These are phyloP conservation scores for Paramisgurnus dabryanus DNA, from an alignment of 2,113 vertebrate genomes.

Conservation along the genomic window DNA sequence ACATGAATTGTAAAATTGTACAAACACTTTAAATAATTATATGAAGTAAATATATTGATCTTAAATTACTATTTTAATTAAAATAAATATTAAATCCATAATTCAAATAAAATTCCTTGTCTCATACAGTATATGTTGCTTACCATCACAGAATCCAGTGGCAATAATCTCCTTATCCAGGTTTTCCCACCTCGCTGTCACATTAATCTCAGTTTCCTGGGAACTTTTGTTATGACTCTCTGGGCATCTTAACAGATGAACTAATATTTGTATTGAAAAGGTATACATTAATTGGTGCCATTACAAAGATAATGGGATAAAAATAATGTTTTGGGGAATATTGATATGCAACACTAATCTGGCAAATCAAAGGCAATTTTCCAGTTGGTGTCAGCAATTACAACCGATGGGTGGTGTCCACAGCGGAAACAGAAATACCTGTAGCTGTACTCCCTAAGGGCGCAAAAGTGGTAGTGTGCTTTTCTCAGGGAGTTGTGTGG, in stretches of 20 bases:
- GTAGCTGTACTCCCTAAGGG: constrained; percentile 10
- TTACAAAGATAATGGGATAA: not conserved
- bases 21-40: too few relatives aligned
- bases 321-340: not conserved
- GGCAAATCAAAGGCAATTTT: constrained; percentile 38
- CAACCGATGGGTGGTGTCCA: constrained; percentile 37
- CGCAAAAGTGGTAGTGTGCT: constrained; percentile 21
- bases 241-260: not conserved
- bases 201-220: not conserved
- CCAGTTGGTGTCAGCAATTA: constrained; percentile 42
- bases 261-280: not conserved
- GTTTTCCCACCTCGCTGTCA: not conserved
- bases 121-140: not conserved
- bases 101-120: not conserved
- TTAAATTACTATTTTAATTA: too few relatives aligned
- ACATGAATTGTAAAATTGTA: too few relatives aligned
- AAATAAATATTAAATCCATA: too few relatives aligned
- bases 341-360: not conserved
- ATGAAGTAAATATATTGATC: too few relatives aligned
- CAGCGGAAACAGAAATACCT: constrained; percentile 31
- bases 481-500: constrained; percentile 11
- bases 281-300: too few relatives aligned
- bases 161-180: not conserved
- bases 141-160: constrained; percentile 8
- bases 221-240: not conserved